Base-by-base conservation (phyloP, 2,888 invertebrate species). In the Aproaerema taeniolella region DNA sequence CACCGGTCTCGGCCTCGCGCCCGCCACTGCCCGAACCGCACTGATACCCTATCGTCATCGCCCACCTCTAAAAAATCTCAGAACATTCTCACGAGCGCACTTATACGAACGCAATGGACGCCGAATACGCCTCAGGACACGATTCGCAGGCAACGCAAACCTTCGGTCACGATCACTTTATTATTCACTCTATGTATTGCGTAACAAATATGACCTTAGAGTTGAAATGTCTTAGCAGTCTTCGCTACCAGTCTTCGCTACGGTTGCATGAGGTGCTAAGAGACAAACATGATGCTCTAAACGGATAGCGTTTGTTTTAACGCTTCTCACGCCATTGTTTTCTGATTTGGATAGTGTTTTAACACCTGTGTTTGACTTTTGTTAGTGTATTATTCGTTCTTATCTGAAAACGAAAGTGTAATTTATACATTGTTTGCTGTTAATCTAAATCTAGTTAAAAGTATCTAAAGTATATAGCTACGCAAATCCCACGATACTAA, bases 311-410 rank as follows among this genome's bases (percentile, higher is more conserved):
- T 39, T 44, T 55, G 50, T 61, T 65, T 68, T 65, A 67, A 57
- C 69, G 67, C 64, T 67, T 80, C 65, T 65, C 69, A 71, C 73
- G 63, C 57, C 58, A 60, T 58, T 51, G 53, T 37, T 37, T 30
- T 16, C 30, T 20, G 60, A 60, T 68, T 63, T 61, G 61, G 58
- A 49, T 43, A 43, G 42, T 43, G 53, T 48, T 54, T 50, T 51
- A 46, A 53, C 76, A 74, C 71, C 72, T 79, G 70, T 72, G 63
- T 76, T 71, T 72, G 60, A 59, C 52, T 63, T 74, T 69, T 55
- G 60, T 68, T 69, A 63, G 55, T 50, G 58, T 50, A 31, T 37
- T 39, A 32, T 43, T 43, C 32, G 24, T 25, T 14, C 10, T 12
- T 31, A 31, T 37, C 25, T 37, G 8, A 20, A 8, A 20, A 33